Evolutionary conservation across 1,140 invertebrate genomes (phyloP).

Genomic region (Lordiphosa clarofinis): DNA sequence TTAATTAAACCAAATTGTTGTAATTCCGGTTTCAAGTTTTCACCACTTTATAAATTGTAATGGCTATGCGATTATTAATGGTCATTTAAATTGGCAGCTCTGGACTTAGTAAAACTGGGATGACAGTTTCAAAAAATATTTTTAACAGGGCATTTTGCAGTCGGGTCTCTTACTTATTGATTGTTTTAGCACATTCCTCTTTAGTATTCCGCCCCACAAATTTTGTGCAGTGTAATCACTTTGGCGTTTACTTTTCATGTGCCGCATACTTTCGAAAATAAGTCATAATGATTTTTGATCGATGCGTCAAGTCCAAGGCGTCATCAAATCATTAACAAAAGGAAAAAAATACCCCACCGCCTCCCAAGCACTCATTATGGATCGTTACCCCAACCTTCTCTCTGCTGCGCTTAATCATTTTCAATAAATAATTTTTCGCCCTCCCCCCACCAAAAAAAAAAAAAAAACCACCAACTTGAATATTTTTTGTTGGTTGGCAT

Average conservation of each 20-base stretch:
- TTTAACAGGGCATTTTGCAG: no score
- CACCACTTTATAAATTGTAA: no score
- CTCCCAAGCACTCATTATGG: conserved; percentile 7
- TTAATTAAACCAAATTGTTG: no score
- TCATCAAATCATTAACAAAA: conserved; percentile 70
- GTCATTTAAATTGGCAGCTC: no score
- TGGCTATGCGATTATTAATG: no score
- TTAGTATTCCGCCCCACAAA: neutral
- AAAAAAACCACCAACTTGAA: conserved; percentile 31
- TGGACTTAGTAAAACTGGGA: no score
- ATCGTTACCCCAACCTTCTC: conserved; percentile 24
- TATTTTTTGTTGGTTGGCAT: conserved; percentile 62
- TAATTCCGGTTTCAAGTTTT: no score
- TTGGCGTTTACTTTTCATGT: conserved; percentile 6
- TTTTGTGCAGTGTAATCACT: conserved; percentile 43
- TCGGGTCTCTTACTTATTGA: no score
- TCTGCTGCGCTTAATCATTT: conserved; percentile 66
- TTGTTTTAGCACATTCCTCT: no score
- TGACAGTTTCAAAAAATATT: no score
- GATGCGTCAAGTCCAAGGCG: conserved; percentile 66
- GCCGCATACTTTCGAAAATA: conserved; percentile 30
- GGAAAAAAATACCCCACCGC: conserved; percentile 20
- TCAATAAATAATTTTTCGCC: conserved; percentile 72
- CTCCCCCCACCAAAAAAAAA: conserved; percentile 12
- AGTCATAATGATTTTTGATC: conserved; percentile 77